These are phyloP conservation scores for Regulus satrapa DNA, from an alignment of 2,113 vertebrate genomes.

Conservation along the genomic window DNA sequence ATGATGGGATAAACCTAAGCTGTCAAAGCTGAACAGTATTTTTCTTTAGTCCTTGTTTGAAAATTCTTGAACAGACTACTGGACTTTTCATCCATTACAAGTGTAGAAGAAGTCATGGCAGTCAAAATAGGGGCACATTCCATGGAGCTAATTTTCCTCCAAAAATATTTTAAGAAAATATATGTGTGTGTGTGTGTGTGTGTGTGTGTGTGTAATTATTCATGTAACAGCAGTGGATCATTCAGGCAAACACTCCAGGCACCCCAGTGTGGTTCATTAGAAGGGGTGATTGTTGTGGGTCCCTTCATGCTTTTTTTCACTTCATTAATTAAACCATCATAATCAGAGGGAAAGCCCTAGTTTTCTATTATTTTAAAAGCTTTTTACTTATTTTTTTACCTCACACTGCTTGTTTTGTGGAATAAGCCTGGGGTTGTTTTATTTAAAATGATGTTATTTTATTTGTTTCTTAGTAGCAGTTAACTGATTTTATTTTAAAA, in stretches of 20 bases:
- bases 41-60: not conserved
- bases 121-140: not conserved
- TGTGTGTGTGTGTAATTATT: not conserved
- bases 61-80: not conserved
- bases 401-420: not conserved
- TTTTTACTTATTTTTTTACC: not conserved
- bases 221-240: not conserved
- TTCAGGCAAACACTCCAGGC: not conserved
- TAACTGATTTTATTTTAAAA: constrained; percentile 5
- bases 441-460: not conserved
- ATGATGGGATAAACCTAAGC: not conserved
- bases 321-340: not conserved
- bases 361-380: not conserved
- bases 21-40: not conserved
- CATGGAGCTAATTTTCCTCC: not conserved
- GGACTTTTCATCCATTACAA: not conserved
- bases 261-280: not conserved
- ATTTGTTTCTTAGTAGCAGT: not conserved
- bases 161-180: not conserved
- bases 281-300: not conserved
- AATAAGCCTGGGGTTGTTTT: not conserved
- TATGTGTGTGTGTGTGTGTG: not conserved
- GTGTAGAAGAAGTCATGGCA: not conserved
- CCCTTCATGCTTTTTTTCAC: not conserved
- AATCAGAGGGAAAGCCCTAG: not conserved